phyloP scores from a whole-genome alignment of 2,797 vertebrate genomes.

The Chrosomus eos region DNA sequence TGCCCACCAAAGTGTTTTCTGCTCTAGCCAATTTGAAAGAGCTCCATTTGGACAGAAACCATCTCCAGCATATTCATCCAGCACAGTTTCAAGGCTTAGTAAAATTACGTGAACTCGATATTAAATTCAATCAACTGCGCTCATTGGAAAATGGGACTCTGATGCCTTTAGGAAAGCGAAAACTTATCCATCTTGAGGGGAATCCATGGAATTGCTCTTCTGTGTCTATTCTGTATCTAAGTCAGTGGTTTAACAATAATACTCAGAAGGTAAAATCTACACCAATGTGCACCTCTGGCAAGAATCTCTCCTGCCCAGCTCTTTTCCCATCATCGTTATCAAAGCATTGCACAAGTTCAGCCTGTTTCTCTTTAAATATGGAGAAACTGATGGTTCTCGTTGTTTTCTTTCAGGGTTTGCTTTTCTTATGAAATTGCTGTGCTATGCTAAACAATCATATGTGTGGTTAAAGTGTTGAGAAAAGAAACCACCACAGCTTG shows the following conservation, averaged over 20 bases:
- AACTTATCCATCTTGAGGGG: constrained; percentile 58
- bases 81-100: constrained; percentile 62
- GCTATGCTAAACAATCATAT: background rate
- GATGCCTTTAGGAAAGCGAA: constrained; percentile 55
- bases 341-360: constrained; percentile 46
- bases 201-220: constrained; percentile 72
- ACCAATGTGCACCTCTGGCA: constrained; percentile 54
- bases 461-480: constrained; percentile 7
- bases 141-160: constrained; percentile 60
- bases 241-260: constrained; percentile 65
- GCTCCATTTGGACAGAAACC: constrained; percentile 71
- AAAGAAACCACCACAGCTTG: background rate
- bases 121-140: constrained; percentile 69
- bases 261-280: constrained; percentile 49
- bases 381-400: background rate
- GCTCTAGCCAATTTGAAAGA: constrained; percentile 59
- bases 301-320: background rate
- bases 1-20: constrained; percentile 60
- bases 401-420: background rate
- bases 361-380: background rate
- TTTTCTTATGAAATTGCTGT: background rate
- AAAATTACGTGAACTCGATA: constrained; percentile 63
- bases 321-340: constrained; percentile 22
- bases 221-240: constrained; percentile 58
- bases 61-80: constrained; percentile 55